Evolutionary conservation across 2,888 invertebrate species (phyloP), one percentile per base, ranked within the genome.

Genomic region (Polylopha cassiicola): DNA sequence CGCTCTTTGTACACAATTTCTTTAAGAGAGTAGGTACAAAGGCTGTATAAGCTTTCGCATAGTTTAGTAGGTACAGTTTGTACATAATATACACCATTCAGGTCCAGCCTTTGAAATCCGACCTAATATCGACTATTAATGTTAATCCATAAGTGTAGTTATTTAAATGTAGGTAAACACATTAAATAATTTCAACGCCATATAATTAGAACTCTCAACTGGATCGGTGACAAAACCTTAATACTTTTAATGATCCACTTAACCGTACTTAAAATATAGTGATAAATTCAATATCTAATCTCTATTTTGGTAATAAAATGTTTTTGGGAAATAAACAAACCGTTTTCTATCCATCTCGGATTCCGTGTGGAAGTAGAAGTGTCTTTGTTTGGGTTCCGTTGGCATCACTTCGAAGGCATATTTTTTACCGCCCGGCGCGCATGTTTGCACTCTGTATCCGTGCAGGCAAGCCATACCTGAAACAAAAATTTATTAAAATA

Each of bases 261-360:
- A 34, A 23, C 29, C 14, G 16, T 17, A 16, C 28, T 31, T 21
- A 28, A 18, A 27, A 31, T 14, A n/a, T n/a, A n/a, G 15, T 17
- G 16, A 29, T 23, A 33, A 42, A 28, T 23, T 37, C 17, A 31
- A 37, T n/a, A 37, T 32, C 30, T 32, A 27, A 39, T 32, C 24
- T 27, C 20, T 11, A 8, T 5, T 14, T 10, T 9, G 29, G 29
- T 34, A 15, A 39, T 29, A 36, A 27, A 23, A 27, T 34, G 17
- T 28, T 36, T 33, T 16, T 22, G 24, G 15, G 11, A 39, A 37
- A 22, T 39, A 18, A 22, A 39, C 34, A 27, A 26, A 97, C 97
- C 97, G 91, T 85, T 95, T 95, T 71, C 94, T 94, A 66, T 98
- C 98, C 88, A 95, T 94, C 76, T 98, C 97, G 6, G 95, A 93